Evolutionary conservation across 2,888 invertebrate genomes (phyloP).

Genomic region (Hymenopus coronatus): DNA sequence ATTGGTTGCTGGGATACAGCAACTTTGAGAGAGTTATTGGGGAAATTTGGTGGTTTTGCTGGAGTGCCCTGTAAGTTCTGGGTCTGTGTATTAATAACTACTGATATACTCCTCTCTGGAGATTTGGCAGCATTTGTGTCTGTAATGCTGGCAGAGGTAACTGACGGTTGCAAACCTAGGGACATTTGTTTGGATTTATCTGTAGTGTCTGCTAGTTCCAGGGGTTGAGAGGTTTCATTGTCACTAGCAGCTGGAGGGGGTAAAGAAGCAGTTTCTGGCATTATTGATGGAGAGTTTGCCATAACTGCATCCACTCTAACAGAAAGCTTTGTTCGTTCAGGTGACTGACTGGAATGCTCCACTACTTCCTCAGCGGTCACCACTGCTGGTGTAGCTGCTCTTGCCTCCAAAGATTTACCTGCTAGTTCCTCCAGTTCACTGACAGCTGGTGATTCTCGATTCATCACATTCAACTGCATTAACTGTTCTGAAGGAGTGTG

Average conservation of each 20-base stretch:
- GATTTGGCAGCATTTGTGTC: conserved; percentile 7
- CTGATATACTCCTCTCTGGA: conserved; percentile 20
- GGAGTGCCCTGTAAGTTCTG: conserved; percentile 13
- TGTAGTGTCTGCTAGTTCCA: conserved; percentile 2
- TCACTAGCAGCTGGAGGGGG: conserved; percentile 16
- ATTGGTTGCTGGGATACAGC: conserved; percentile 32
- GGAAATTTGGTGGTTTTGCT: conserved; percentile 12
- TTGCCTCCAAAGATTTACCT: conserved; percentile 9
- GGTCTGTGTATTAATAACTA: conserved; percentile 23
- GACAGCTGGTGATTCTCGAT: conserved; percentile 11
- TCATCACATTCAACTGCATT: background rate
- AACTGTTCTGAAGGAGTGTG: conserved; percentile 14
- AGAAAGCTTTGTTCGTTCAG: conserved; percentile 19
- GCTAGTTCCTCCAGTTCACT: conserved; percentile 22
- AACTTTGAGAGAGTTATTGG: conserved; percentile 7
- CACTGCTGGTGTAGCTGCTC: conserved; percentile 7
- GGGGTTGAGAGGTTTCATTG: conserved; percentile 6
- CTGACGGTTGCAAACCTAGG: background rate
- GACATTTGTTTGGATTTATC: conserved; percentile 12
- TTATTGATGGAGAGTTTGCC: conserved; percentile 15
- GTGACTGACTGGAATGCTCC: conserved; percentile 25
- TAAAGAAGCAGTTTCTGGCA: conserved; percentile 12
- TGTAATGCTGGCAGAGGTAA: background rate
- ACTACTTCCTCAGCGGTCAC: conserved; percentile 11
- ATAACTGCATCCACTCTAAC: conserved; percentile 13